Evolutionary conservation across 1,140 invertebrate species (phyloP).

Genomic region (Danaus plexippus): DNA sequence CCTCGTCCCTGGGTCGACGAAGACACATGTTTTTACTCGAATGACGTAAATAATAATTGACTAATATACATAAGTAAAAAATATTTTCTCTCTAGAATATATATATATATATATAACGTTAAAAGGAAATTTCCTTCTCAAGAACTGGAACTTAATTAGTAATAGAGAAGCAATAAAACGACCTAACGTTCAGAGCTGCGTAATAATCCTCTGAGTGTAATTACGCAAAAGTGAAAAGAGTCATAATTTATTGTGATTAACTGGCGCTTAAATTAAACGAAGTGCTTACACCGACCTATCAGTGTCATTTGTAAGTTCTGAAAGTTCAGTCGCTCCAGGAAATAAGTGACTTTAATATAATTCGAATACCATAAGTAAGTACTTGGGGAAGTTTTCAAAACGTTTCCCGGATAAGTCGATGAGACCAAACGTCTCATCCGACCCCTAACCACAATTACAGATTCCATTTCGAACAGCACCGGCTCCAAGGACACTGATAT

Average conservation of each 20-base stretch:
- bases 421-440: constrained; percentile 20
- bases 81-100: too few species aligned
- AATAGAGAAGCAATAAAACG: constrained; percentile 18
- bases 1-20: too few species aligned
- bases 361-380: constrained; percentile 13
- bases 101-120: too few species aligned
- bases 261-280: constrained; percentile 15
- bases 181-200: constrained; percentile 7
- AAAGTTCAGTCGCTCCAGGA: constrained; percentile 14
- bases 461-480: constrained; percentile 19
- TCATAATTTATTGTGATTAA: constrained; percentile 15
- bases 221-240: constrained; percentile 12
- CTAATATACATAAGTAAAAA: too few species aligned
- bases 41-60: too few species aligned
- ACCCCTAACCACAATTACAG: constrained; percentile 28
- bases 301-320: constrained; percentile 13
- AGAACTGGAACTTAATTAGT: constrained; percentile 16
- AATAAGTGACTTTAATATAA: constrained; percentile 18
- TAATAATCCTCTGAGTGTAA: constrained; percentile 12
- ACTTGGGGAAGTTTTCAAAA: constrained; percentile 12
- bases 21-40: too few species aligned
- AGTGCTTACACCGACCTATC: constrained; percentile 5
- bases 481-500: constrained; percentile 10
- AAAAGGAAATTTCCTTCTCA: too few species aligned
- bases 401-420: constrained; percentile 13